These are phyloP conservation scores for Rhincodon typus DNA, from an alignment of 2,797 vertebrate species.

Conservation along the genomic window DNA sequence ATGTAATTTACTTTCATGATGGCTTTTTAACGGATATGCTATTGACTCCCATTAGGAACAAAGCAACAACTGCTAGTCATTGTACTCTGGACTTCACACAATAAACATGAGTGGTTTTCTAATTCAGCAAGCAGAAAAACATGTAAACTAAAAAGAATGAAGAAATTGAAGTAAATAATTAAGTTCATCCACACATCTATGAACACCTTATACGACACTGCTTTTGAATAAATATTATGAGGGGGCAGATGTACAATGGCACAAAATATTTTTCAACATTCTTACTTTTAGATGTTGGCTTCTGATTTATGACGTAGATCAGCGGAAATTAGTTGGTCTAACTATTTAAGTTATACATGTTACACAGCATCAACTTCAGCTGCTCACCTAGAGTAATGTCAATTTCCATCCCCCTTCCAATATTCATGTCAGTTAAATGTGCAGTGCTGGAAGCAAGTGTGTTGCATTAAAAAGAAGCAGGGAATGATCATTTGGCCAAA, in stretches of 20 bases:
- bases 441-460: background rate
- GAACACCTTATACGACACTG: background rate
- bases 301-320: background rate
- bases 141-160: constrained; percentile 23
- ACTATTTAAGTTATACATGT: background rate
- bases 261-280: background rate
- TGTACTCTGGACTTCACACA: background rate
- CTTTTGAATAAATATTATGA: background rate
- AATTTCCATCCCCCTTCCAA: background rate
- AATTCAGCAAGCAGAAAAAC: constrained; percentile 13
- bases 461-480: background rate
- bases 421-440: background rate
- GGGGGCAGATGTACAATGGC: too few species aligned
- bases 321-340: background rate
- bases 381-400: background rate
- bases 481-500: background rate
- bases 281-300: background rate
- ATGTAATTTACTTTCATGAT: background rate
- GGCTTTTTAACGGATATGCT: background rate
- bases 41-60: background rate
- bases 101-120: constrained; percentile 1
- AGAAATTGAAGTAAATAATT: background rate
- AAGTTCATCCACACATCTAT: background rate
- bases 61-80: background rate
- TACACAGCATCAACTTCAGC: background rate